Conservation (phyloP, 1,140 invertebrate genomes). For the Drosophila ogumai region DNA sequence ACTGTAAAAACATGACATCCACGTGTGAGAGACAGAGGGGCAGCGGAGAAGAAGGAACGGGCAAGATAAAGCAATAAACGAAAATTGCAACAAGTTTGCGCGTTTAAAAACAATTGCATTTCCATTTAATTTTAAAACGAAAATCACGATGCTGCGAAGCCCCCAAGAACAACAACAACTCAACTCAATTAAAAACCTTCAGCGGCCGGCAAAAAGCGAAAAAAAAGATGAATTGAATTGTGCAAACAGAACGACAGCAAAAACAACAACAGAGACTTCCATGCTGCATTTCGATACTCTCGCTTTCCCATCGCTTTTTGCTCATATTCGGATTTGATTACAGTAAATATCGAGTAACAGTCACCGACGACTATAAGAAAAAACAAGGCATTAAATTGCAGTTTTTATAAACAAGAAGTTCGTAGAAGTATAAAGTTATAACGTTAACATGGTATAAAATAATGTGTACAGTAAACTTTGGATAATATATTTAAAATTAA, state of each 20-base stretch:
- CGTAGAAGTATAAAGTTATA: background rate
- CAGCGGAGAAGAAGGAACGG: conserved; percentile 26
- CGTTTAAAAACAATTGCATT: conserved; percentile 73
- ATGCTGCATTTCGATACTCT: conserved; percentile 28
- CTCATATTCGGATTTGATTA: conserved; percentile 27
- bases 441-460: background rate
- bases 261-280: conserved; percentile 43
- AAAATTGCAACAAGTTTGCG: conserved; percentile 80
- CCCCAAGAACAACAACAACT: conserved; percentile 36
- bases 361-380: background rate
- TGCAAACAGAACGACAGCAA: conserved; percentile 40
- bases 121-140: conserved; percentile 75
- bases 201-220: conserved; percentile 47
- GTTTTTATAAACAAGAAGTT: background rate
- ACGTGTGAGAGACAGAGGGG: background rate
- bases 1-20: conserved; percentile 24
- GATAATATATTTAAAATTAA: background rate
- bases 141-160: conserved; percentile 54
- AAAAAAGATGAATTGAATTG: conserved; percentile 49
- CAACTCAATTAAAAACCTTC: conserved; percentile 79
- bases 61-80: conserved; percentile 80
- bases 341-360: conserved; percentile 32
- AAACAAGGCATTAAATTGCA: background rate
- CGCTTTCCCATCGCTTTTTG: conserved; percentile 30
- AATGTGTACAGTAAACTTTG: background rate